Evolutionary conservation across 2,113 vertebrate species (phyloP), one percentile per base, ranked within the genome.

Genomic region (Cygnus atratus): DNA sequence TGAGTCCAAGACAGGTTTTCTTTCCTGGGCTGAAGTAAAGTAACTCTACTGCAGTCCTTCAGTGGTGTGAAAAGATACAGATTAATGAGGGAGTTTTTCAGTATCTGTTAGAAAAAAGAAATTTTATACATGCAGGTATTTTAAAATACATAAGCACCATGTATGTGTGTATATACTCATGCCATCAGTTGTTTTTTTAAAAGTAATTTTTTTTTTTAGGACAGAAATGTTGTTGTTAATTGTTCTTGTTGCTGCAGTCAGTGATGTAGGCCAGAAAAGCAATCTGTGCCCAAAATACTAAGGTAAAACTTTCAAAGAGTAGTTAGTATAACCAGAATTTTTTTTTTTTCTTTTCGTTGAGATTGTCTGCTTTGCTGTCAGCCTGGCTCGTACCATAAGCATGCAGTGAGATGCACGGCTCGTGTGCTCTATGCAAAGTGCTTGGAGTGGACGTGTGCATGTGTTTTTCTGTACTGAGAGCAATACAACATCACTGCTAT

Each of bases 131-230:
- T 22, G 31, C 2, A 21, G 13, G 10, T 80, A 25, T 86, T 88
- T 88, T 20, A 55, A 92, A 71, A 71, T 37, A 17, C 2, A 5
- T 25, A n/a, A 82, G 9, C 17, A 78, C 19, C 29, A 25, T 8
- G 3, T 14, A 4, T 22, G 24, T 62, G 2, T 20, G 13, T 13
- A 18, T 13, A 10, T 19, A 25, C 43, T 26, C 6, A 13, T 1
- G 5, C 39, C 29, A 68, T 90, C 28, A 9, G 7, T 84, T 37
- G 4, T 8, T 70, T 15, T 18, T 22, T 59, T 70, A 39, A 39
- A 39, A 39, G 39, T 39, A 39, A 39, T 20, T 46, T 46, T 5
- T 46, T 46, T 48, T 82, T 67, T 90, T 29, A 39, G 33, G 59
- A 66, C 28, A 71, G 57, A 75, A 94, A 74, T 59, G 17, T 5